phyloP scores from a whole-genome alignment of 2,888 invertebrate genomes.

The Tenthredo distinguenda region DNA sequence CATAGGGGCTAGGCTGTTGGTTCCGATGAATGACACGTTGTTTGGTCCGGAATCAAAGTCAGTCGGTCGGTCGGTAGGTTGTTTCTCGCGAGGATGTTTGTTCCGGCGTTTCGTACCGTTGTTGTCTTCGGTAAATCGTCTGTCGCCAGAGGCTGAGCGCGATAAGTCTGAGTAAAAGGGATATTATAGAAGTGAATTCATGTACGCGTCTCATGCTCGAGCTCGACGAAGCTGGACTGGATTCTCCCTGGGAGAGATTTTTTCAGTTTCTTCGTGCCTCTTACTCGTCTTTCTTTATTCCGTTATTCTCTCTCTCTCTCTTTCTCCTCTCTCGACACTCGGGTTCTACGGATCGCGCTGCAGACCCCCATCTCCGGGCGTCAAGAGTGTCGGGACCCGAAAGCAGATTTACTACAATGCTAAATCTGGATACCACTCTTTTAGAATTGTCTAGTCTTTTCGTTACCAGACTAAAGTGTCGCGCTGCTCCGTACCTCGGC shows the following conservation, averaged over 20 bases:
- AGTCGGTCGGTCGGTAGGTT: conserved; percentile 50
- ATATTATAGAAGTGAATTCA: neutral
- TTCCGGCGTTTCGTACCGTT: conserved; percentile 13
- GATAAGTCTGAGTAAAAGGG: neutral
- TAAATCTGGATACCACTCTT: conserved; percentile 71
- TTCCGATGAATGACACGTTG: conserved; percentile 68
- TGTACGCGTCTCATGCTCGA: neutral
- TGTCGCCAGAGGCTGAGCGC: conserved; percentile 1
- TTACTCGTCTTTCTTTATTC: conserved; percentile 30
- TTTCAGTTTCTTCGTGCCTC: conserved; percentile 37
- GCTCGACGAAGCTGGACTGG: conserved; percentile 21
- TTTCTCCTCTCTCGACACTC: conserved; percentile 44
- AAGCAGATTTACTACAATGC: conserved; percentile 66
- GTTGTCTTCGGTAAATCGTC: conserved; percentile 30
- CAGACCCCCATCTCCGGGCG: conserved; percentile 47
- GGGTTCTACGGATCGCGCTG: conserved; percentile 27
- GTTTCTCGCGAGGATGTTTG: conserved; percentile 17
- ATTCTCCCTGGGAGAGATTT: conserved; percentile 54
- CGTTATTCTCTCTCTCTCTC: conserved; percentile 49
- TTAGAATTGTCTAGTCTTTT: conserved; percentile 67
- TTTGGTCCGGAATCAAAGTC: conserved; percentile 66
- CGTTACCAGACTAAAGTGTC: conserved; percentile 32
- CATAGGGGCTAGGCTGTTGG: conserved; percentile 60
- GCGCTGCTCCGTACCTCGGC: conserved; percentile 11
- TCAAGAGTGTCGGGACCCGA: conserved; percentile 53